Evolutionary conservation across 2,888 invertebrate genomes (phyloP).

Genomic region (Acanthosoma haemorrhoidale): DNA sequence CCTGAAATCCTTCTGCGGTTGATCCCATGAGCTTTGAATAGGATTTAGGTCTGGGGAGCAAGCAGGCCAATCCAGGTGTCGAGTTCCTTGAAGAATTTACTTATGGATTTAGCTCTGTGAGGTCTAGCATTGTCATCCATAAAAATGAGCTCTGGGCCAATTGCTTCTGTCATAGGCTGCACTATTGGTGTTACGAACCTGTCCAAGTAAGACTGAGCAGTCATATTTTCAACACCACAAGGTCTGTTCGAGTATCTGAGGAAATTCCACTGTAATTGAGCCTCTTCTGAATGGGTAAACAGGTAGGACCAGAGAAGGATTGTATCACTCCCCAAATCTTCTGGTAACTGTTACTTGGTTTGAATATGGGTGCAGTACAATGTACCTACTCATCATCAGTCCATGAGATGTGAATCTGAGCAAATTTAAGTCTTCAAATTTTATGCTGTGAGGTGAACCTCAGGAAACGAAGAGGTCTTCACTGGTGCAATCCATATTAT

Average conservation of each 20-base stretch:
- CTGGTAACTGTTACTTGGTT: too few relatives aligned
- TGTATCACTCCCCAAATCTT: too few relatives aligned
- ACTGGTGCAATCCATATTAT: too few relatives aligned
- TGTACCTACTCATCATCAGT: too few relatives aligned
- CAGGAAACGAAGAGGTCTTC: too few relatives aligned
- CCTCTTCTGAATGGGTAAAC: too few relatives aligned
- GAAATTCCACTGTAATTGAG: too few relatives aligned
- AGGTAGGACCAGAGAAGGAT: too few relatives aligned
- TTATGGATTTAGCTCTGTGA: neutral
- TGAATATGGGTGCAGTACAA: too few relatives aligned
- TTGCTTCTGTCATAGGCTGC: neutral
- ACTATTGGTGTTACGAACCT: neutral
- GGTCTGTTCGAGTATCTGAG: neutral
- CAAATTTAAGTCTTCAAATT: too few relatives aligned
- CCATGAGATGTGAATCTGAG: too few relatives aligned
- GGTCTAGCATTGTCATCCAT: neutral
- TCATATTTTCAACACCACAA: neutral
- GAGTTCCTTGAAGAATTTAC: neutral
- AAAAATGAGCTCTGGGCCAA: neutral
- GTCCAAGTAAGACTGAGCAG: neutral
- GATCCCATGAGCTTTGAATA: neutral
- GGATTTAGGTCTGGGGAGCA: neutral
- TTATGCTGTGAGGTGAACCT: too few relatives aligned
- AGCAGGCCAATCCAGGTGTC: neutral
- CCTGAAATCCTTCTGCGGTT: neutral